Percentiles rank a stretch among this genome's conserved stretches.
Evolutionary conservation across 2,888 invertebrate species (phyloP).

Genomic region (Meganola albula): DNA sequence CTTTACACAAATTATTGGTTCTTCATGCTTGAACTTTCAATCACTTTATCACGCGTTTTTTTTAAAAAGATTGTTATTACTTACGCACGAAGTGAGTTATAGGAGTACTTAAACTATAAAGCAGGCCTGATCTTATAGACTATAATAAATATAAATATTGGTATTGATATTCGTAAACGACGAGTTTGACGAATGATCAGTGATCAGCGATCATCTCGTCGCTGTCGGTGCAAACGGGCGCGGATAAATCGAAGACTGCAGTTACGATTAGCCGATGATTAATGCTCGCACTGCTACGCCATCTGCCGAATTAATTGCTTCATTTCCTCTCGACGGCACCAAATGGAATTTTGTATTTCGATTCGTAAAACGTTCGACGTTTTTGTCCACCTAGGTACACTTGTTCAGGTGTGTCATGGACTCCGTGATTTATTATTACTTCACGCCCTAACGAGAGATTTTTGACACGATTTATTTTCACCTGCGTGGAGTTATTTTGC

Average conservation of each 20-base stretch:
- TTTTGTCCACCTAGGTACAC: conserved; percentile 55
- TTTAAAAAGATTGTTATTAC: no score
- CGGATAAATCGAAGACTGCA: conserved; percentile 76
- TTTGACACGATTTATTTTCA: conserved; percentile 34
- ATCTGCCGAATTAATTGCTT: conserved; percentile 77
- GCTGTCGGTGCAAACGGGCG: conserved; percentile 39
- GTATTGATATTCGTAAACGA: no score
- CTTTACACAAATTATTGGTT: no score
- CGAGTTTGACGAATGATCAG: no score
- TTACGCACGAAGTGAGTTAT: no score
- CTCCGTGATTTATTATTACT: conserved; percentile 55
- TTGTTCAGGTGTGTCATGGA: conserved; percentile 62
- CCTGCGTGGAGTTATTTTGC: conserved; percentile 10
- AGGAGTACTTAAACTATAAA: no score
- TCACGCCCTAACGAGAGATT: conserved; percentile 40
- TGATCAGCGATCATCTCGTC: conserved; percentile 30
- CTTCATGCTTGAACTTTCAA: no score
- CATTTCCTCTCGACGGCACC: conserved; percentile 74
- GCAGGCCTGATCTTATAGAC: no score
- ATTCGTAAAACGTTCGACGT: conserved; percentile 58
- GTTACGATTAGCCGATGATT: conserved; percentile 77
- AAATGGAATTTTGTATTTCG: conserved; percentile 75
- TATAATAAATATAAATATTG: no score
- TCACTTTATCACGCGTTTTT: no score
- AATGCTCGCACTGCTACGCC: conserved; percentile 74